Evolutionary conservation across 2,888 invertebrate species (phyloP), one percentile per base, ranked within the genome.

Genomic region (Nemurella pictetii): DNA sequence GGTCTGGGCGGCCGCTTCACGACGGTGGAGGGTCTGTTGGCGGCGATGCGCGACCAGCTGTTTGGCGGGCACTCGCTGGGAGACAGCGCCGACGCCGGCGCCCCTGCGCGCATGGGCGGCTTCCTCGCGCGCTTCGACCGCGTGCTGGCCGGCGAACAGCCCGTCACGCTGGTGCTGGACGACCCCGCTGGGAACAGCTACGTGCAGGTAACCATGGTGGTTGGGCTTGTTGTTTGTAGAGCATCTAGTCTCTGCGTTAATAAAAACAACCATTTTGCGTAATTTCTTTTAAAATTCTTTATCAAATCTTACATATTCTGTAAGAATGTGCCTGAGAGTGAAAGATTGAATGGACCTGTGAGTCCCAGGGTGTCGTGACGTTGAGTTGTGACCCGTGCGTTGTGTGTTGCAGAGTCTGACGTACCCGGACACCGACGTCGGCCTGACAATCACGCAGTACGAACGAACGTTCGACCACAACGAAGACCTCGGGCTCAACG

Each of bases 111-210:
- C 81, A 91, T 98, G 88, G 88, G 92, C 0, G 89, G 89, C 2
- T 96, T 98, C 90, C 90, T 96, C 26, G 89, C 90, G 0, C 92
- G 94, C 87, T 91, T 98, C 84, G 93, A 95, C 78, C 91, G 94
- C 84, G 93, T 97, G 15, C 89, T 96, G 27, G 90, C 92, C 0
- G 93, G 95, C 0, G 90, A 93, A 87, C 90, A 90, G 12, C 88
- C 91, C 3, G 92, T 96, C 0, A 97, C 97, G 0, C 87, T 99
- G 0, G 90, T 99, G 1, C 91, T 99, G 87, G 97, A 99, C 90
- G 99, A 99, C 92, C 98, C 99, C 0, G 97, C 99, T 9, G 99
- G 99, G 0, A 99, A 99, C 91, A 98, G 98, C 87, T 99, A 98
- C 89, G 93, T 99, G 77, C 97, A 97, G 92, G 93, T 92, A 88